Conservation (phyloP, 1,140 invertebrate species). For the Melitaea cinxia region DNA sequence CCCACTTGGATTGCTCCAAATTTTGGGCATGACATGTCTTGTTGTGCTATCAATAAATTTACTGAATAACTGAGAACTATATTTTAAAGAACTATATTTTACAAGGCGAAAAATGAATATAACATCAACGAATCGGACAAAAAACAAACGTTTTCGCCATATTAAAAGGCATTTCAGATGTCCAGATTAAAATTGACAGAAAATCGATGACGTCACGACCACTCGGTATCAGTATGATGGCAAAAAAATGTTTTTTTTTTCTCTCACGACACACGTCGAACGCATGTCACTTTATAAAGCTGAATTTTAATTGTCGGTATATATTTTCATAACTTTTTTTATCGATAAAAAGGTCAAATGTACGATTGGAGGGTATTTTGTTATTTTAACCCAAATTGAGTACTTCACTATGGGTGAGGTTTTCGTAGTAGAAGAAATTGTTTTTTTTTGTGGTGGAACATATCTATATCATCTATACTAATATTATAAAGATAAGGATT, state of each 20-base stretch:
- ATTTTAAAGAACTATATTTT: too few relatives aligned
- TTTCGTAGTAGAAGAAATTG: too few relatives aligned
- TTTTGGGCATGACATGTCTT: too few relatives aligned
- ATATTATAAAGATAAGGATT: too few relatives aligned
- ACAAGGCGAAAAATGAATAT: too few relatives aligned
- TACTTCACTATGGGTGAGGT: too few relatives aligned
- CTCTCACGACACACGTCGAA: slow-evolving; percentile 14
- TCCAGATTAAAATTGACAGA: slow-evolving; percentile 10
- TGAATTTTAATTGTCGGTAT: slow-evolving; percentile 23
- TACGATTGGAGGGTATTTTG: not conserved
- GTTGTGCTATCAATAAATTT: too few relatives aligned
- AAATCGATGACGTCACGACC: slow-evolving; percentile 22
- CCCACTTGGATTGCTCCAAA: too few relatives aligned
- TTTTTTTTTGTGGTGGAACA: too few relatives aligned
- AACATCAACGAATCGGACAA: not conserved
- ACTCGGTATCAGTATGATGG: slow-evolving; percentile 17
- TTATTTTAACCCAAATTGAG: not conserved
- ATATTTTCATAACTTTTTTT: slow-evolving; percentile 8
- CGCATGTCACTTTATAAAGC: slow-evolving; percentile 14
- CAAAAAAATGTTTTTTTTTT: slow-evolving; percentile 9
- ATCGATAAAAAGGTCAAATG: not conserved
- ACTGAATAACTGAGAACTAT: too few relatives aligned
- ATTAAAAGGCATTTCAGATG: slow-evolving; percentile 7
- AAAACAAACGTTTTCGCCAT: not conserved
- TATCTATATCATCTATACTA: too few relatives aligned